Conservation (phyloP, 2,113 vertebrate genomes). For the Serilophus lunatus region DNA sequence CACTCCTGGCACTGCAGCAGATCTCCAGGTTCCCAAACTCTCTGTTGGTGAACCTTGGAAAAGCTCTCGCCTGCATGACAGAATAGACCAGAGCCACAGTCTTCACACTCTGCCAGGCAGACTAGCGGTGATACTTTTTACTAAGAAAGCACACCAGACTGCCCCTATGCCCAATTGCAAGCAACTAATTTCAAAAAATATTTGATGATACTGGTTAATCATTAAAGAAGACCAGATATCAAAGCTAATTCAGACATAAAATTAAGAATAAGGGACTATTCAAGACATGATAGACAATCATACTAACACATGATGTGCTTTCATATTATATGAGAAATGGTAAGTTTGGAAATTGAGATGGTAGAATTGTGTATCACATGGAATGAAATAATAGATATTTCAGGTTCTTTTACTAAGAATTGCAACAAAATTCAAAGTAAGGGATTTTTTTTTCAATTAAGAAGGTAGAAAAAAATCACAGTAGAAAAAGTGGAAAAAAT, state of each 20-base stretch:
- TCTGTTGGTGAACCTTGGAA: not conserved
- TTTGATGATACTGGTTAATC: not conserved
- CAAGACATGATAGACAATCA: not conserved
- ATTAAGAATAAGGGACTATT: not conserved
- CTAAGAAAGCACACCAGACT: not conserved
- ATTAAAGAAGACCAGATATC: not conserved
- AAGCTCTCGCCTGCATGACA: not conserved
- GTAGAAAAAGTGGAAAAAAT: not conserved
- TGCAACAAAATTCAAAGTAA: not conserved
- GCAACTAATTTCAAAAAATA: not conserved
- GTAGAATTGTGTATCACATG: rapidly evolving
- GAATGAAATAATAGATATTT: not conserved
- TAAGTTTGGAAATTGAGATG: not conserved
- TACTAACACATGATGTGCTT: not conserved
- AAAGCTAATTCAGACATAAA: not conserved
- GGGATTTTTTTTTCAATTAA: not conserved
- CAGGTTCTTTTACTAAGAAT: not conserved
- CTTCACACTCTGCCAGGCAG: not conserved
- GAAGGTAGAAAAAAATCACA: not conserved
- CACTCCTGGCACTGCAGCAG: not conserved
- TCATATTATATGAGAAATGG: not conserved
- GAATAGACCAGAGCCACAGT: not conserved
- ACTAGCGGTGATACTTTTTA: not conserved
- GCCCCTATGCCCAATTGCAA: not conserved
- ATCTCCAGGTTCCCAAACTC: not conserved